Base-by-base conservation (phyloP, 1,140 invertebrate genomes). In the Nephila pilipes region DNA sequence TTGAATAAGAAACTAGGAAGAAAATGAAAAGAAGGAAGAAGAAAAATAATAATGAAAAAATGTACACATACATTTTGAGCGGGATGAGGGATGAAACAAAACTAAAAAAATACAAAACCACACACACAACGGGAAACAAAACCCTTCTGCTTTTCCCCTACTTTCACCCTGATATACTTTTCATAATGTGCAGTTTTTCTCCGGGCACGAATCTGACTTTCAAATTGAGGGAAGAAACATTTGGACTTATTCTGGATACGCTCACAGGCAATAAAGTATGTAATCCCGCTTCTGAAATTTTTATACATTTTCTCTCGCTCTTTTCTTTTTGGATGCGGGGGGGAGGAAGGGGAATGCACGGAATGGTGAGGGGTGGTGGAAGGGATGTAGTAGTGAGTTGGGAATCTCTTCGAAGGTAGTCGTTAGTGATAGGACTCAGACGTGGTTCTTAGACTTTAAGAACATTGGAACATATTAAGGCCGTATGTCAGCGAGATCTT, bases 161-260 rank as follows among this genome's bases (percentile, higher is more conserved):
- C 65, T 69, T 69, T 69, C 69, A 36, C 1, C 29, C 32, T 87
- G 57, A 60, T 87, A 58, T 87, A 38, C 80, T 87, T 87, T 87
- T 87, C 85, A 87, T 87, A 87, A 87, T 87, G 85, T 87, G 46
- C 57, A 54, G 85, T 60, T 83, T 83, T 54, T 83, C 32, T 32
- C 14, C n/a, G 12, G 22, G 20, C 4, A 8, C 5, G 25, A 60
- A 87, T 87, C 58, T 87, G 85, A 87, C 85, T 87, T 87, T 87
- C 85, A 87, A 87, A 87, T 87, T 60, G 81, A 55, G 81, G n/a
- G 36, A 55, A 58, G 85, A 54, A 87, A 60, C 80, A 81, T 81
- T 81, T 55, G 80, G 80, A 81, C 80, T 81, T 81, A 46, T 81
- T 81, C 80, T 81, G 5, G 29, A 36, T 12, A 18, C 69, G 38